Percentiles rank a stretch among this genome's conserved stretches.
Conservation (phyloP, 1,140 invertebrate species). For the Proctacanthus coquilletti region DNA sequence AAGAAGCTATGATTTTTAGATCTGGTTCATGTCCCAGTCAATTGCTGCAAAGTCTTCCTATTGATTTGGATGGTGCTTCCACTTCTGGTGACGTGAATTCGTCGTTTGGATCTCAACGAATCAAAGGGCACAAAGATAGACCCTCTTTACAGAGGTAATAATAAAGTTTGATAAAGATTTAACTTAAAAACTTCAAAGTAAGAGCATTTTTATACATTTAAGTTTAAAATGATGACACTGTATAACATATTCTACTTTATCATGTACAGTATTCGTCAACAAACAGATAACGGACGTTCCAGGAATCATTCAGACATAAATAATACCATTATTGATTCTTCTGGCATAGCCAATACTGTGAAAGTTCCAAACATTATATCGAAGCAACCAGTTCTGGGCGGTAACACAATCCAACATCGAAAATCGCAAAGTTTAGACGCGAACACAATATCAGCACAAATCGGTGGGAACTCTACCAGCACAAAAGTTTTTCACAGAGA, state of each 20-base stretch:
- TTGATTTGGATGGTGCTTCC: conserved; percentile 13
- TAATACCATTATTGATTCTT: too few species aligned
- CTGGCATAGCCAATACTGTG: too few species aligned
- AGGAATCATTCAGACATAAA: too few species aligned
- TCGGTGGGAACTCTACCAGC: background rate
- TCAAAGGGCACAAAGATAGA: conserved; percentile 24
- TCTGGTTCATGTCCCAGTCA: conserved; percentile 84
- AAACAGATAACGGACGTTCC: too few species aligned
- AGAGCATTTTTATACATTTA: background rate
- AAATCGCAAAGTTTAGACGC: conserved; percentile 70
- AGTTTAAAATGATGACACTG: too few species aligned
- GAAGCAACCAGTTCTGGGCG: too few species aligned
- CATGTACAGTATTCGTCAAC: too few species aligned
- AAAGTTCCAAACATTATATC: too few species aligned
- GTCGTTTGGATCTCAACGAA: conserved; percentile 23
- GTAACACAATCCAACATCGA: conserved; percentile 45
- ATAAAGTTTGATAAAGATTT: background rate
- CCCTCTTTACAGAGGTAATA: conserved; percentile 18
- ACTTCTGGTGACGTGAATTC: conserved; percentile 6
- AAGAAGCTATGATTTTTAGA: conserved; percentile 35
- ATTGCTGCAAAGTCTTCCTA: conserved; percentile 47
- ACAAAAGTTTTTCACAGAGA: conserved; percentile 11
- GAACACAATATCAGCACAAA: conserved; percentile 26
- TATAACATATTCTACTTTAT: too few species aligned
- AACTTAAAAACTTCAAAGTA: background rate